Conservation (phyloP, 2,113 vertebrate species). For the Siphamia tubifer region DNA sequence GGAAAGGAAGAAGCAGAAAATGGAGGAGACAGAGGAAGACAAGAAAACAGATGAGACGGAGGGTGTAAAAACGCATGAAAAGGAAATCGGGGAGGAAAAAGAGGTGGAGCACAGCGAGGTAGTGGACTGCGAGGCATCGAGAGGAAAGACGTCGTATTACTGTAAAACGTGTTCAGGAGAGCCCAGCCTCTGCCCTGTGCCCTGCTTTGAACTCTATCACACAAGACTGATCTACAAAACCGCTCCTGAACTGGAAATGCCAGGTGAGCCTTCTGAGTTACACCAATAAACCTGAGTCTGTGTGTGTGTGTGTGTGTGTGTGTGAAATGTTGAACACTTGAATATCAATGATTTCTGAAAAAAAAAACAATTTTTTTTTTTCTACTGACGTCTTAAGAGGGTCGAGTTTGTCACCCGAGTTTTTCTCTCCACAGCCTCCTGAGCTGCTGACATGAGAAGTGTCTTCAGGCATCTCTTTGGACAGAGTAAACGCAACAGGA, state of each 20-base stretch:
- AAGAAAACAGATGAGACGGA: neutral
- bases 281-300: neutral
- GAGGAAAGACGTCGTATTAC: slow-evolving; percentile 44
- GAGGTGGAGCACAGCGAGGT: neutral
- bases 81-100: neutral
- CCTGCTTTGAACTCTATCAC: slow-evolving; percentile 75
- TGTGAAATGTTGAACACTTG: neutral
- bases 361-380: no score
- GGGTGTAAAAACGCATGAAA: neutral
- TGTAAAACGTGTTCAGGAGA: slow-evolving; percentile 69
- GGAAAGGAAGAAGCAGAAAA: neutral
- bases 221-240: slow-evolving; percentile 65
- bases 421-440: slow-evolving; percentile 66
- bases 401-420: slow-evolving; percentile 58
- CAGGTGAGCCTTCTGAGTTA: slow-evolving; percentile 39
- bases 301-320: neutral
- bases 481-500: neutral
- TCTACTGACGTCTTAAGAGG: slow-evolving; percentile 39
- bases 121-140: neutral
- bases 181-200: slow-evolving; percentile 70
- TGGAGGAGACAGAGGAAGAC: neutral
- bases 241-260: slow-evolving; percentile 27
- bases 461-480: neutral
- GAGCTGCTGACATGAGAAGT: slow-evolving; percentile 18
- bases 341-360: neutral